Evolutionary conservation across 2,113 vertebrate species (phyloP).

Genomic region (Psilopogon haemacephalus): DNA sequence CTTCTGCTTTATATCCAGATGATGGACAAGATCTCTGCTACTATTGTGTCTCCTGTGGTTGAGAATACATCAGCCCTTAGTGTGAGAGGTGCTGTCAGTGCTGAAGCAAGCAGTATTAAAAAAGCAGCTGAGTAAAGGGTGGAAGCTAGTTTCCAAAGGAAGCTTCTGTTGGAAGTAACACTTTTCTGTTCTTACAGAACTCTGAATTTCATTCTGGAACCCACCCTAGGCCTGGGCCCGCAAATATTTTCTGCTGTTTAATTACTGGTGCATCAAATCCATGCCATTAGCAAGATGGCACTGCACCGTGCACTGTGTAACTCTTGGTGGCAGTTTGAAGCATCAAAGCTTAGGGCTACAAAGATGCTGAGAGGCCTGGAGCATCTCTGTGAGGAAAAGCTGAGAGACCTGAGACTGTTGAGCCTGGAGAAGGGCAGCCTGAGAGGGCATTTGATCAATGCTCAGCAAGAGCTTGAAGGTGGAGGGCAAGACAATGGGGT

Average conservation of each 20-base stretch:
- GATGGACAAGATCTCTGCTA: neutral
- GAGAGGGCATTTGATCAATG: too few relatives aligned
- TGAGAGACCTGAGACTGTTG: too few relatives aligned
- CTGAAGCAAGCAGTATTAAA: neutral
- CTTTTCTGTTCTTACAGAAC: neutral
- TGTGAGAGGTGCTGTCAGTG: neutral
- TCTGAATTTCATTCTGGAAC: neutral
- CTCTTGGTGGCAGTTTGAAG: neutral
- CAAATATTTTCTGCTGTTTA: neutral
- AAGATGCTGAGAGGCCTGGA: too few relatives aligned
- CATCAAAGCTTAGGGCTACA: neutral
- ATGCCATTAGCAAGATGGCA: neutral
- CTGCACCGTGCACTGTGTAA: fast-evolving
- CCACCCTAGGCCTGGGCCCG: neutral
- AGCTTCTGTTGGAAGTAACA: neutral
- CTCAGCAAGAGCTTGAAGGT: too few relatives aligned
- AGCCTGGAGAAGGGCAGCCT: too few relatives aligned
- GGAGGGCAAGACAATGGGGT: too few relatives aligned
- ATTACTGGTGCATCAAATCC: neutral
- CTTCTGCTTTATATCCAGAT: neutral
- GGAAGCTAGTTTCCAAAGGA: neutral
- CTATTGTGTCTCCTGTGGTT: neutral
- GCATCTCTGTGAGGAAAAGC: too few relatives aligned
- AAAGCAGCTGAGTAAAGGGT: neutral
- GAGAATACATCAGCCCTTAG: neutral